These are phyloP conservation scores for Aldrovandia affinis DNA, from an alignment of 2,797 vertebrate species.

Conservation along the genomic window DNA sequence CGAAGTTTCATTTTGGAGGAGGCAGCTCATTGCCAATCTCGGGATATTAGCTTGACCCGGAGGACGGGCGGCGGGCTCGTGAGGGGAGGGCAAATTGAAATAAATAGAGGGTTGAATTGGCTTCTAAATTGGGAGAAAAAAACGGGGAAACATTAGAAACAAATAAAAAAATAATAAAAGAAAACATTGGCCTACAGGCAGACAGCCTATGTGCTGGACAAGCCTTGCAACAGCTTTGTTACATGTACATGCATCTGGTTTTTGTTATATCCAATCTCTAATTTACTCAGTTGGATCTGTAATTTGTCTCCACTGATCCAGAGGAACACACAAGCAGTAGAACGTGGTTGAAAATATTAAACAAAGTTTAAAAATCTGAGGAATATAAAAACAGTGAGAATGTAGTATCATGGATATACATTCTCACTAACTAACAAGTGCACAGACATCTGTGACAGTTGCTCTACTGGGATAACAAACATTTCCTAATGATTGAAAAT, in stretches of 20 bases:
- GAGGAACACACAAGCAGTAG: too few relatives aligned
- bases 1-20: too few relatives aligned
- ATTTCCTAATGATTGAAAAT: not conserved
- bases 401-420: not conserved
- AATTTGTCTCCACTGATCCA: not conserved
- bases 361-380: not conserved
- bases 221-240: not conserved
- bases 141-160: too few relatives aligned
- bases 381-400: conserved; percentile 7
- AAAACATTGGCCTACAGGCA: not conserved
- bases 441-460: not conserved
- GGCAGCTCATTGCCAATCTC: too few relatives aligned
- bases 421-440: not conserved
- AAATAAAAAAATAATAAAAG: too few relatives aligned
- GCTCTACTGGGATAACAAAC: not conserved
- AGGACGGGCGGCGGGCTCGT: too few relatives aligned
- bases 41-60: too few relatives aligned
- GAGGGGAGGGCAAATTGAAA: too few relatives aligned
- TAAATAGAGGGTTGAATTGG: too few relatives aligned
- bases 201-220: not conserved
- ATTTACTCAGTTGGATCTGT: not conserved
- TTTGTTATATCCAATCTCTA: not conserved
- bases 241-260: not conserved
- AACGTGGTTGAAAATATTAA: not conserved
- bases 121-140: too few relatives aligned